Evolutionary conservation across 2,797 vertebrate genomes (phyloP).

Genomic region (Mionectes olivaceus): DNA sequence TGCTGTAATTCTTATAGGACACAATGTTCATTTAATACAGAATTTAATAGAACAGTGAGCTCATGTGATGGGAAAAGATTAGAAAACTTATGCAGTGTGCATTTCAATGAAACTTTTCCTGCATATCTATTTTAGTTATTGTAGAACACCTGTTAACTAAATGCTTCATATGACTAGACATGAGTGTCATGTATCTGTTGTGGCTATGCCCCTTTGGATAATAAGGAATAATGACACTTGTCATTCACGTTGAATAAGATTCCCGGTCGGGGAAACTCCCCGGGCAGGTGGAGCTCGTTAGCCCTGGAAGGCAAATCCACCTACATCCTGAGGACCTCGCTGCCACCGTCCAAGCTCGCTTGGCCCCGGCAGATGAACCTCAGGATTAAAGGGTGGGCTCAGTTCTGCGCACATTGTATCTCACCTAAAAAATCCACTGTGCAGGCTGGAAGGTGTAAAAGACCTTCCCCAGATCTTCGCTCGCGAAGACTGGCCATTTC

Average conservation of each 20-base stretch:
- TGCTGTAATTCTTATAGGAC: slow-evolving; percentile 17
- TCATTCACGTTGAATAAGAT: neutral
- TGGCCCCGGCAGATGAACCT: no score
- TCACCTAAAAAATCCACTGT: no score
- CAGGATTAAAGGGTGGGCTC: no score
- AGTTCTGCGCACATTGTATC: no score
- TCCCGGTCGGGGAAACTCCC: no score
- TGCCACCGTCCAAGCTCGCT: no score
- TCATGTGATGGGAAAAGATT: neutral
- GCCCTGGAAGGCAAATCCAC: no score
- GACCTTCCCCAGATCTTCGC: no score
- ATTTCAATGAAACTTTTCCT: slow-evolving; percentile 15
- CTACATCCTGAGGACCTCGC: no score
- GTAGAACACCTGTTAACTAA: slow-evolving; percentile 16
- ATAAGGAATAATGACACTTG: neutral
- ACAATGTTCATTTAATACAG: slow-evolving; percentile 29
- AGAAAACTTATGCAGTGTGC: neutral
- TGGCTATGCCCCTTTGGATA: neutral
- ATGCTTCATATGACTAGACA: neutral
- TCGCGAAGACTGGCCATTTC: no score
- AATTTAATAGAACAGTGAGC: slow-evolving; percentile 32
- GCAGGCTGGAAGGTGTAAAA: no score
- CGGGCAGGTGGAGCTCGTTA: no score
- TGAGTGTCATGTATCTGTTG: neutral
- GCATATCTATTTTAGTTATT: neutral